phyloP scores from a whole-genome alignment of 2,113 vertebrate species.

The Phycodurus eques region DNA sequence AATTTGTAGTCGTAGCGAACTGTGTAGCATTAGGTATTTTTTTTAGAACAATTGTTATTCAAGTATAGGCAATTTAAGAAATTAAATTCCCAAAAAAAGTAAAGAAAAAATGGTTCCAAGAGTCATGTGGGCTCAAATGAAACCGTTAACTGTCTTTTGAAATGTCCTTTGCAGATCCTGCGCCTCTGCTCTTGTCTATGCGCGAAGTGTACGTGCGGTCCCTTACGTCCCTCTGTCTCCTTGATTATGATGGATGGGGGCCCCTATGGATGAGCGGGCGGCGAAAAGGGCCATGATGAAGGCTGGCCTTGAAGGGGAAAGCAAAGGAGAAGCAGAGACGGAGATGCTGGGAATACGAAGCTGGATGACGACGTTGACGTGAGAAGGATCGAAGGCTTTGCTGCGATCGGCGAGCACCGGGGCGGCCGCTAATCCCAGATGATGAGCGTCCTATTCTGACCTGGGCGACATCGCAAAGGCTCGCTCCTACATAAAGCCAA shows the following conservation, averaged over 20 bases:
- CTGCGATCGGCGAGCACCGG: not conserved
- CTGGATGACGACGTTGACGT: slow-evolving; percentile 9
- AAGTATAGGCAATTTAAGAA: too few species aligned
- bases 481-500: not conserved
- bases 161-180: slow-evolving; percentile 7
- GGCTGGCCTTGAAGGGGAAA: slow-evolving; percentile 64
- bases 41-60: too few species aligned
- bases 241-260: slow-evolving; percentile 72
- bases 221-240: slow-evolving; percentile 32
- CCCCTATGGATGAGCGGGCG: slow-evolving; percentile 65
- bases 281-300: slow-evolving; percentile 57
- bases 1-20: too few species aligned
- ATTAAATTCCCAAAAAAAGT: not conserved
- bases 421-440: not conserved
- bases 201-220: slow-evolving; percentile 21
- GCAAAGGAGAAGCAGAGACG: slow-evolving; percentile 24
- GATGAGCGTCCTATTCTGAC: not conserved
- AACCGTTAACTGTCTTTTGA: not conserved
- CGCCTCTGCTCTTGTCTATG: slow-evolving; percentile 29
- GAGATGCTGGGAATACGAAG: slow-evolving; percentile 18
- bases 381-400: slow-evolving; percentile 13
- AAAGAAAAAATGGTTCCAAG: not conserved
- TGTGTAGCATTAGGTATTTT: too few species aligned
- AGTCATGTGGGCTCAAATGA: not conserved
- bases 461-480: not conserved